These are phyloP conservation scores for Mylabris phalerata DNA, from an alignment of 1,140 invertebrate genomes.

Conservation along the genomic window DNA sequence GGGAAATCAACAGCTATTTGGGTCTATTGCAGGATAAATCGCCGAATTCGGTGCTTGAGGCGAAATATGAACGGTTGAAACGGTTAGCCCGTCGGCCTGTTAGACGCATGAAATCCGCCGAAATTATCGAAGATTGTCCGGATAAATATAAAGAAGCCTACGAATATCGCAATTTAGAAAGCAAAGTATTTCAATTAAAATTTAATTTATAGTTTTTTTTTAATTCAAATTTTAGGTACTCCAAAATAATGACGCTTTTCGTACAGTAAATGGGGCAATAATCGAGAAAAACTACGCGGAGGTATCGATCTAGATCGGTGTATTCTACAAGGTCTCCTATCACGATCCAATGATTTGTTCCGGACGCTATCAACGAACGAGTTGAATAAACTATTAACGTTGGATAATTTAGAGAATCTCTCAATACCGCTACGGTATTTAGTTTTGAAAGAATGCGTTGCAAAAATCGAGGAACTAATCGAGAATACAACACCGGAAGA, in stretches of 20 bases:
- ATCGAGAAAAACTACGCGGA: constrained; percentile 13
- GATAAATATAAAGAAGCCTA: constrained; percentile 12
- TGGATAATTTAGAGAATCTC: constrained; percentile 32
- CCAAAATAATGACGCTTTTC: constrained; percentile 14
- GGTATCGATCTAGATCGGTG: constrained; percentile 26
- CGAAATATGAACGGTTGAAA: constrained; percentile 21
- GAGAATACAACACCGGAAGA: constrained; percentile 9
- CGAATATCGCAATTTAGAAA: constrained; percentile 26
- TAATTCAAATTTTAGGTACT: constrained; percentile 4
- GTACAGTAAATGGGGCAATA: not conserved
- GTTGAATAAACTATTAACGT: constrained; percentile 20
- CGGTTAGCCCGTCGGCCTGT: constrained; percentile 20
- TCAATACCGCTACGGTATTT: constrained; percentile 24
- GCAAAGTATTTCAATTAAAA: constrained; percentile 7
- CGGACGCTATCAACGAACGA: constrained; percentile 20
- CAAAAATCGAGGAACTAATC: constrained; percentile 22
- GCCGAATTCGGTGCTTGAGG: constrained; percentile 3
- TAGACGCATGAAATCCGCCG: constrained; percentile 3
- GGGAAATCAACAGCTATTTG: constrained; percentile 4
- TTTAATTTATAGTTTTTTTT: constrained; percentile 2
- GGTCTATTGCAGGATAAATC: not conserved
- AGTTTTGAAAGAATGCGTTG: constrained; percentile 17
- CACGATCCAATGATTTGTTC: constrained; percentile 8
- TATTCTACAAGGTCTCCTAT: constrained; percentile 20
- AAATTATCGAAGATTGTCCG: constrained; percentile 9